Evolutionary conservation across 2,797 vertebrate genomes (phyloP).

Genomic region (Mico argentatus): DNA sequence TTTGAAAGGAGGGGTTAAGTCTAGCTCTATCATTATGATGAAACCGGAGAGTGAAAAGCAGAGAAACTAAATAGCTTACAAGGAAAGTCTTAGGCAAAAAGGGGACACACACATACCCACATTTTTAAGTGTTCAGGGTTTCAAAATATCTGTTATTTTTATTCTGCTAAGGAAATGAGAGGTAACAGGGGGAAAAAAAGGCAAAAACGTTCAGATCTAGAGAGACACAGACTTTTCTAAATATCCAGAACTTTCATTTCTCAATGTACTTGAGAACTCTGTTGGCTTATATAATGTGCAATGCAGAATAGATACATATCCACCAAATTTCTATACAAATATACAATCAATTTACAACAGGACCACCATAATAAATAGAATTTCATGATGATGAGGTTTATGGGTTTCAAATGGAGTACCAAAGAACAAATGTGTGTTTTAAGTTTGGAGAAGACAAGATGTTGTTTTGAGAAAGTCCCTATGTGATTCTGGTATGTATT

Average conservation of each 20-base stretch:
- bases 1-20: not conserved
- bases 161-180: conserved; percentile 5
- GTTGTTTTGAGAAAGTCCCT: not conserved
- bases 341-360: not conserved
- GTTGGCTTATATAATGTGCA: not conserved
- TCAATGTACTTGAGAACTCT: not conserved
- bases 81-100: not conserved
- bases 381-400: not conserved
- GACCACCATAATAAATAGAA: not conserved
- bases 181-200: not conserved
- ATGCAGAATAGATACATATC: not conserved
- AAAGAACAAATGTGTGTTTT: not conserved
- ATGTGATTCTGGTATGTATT: not conserved
- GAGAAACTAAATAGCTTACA: not conserved
- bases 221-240: not conserved
- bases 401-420: not conserved
- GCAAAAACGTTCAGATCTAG: not conserved
- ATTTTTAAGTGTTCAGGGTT: not conserved
- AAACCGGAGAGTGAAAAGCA: not conserved
- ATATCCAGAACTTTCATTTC: not conserved
- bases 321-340: not conserved
- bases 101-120: not conserved
- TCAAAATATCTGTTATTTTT: not conserved
- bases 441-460: not conserved
- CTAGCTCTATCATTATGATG: not conserved